Base-by-base conservation (phyloP, 2,888 invertebrate genomes). In the Andrena marginata region DNA sequence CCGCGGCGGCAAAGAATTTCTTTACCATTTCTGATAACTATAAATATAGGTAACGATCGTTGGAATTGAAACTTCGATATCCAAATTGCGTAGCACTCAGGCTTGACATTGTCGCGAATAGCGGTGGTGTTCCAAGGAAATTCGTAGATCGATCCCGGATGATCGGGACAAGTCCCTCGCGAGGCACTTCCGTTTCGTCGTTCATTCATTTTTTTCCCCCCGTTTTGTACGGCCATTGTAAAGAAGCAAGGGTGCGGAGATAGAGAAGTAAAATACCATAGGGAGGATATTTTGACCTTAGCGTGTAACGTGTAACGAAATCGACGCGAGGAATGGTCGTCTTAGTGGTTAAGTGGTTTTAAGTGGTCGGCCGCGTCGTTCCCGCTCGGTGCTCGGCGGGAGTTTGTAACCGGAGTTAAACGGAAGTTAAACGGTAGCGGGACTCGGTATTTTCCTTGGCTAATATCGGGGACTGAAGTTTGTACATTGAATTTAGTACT, bases 231-330 rank as follows among this genome's bases (percentile, higher is more conserved):
- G 67, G 81, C 75, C 63, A 29, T 48, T 81, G 81, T 75, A 76
- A 81, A 64, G 72, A 77, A 73, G 64, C 64, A 23, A 33, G 56
- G 26, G 63, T 26, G 68, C n/a, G 23, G 56, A 29, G 33, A 64
- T 33, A 20, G 42, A 72, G 51, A 67, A 71, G 54, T 70, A 70
- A 81, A 71, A 70, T 73, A 72, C 76, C 76, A 73, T 73, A 81
- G 59, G 74, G 56, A 35, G 54, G 70, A 82, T 84, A 78, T 82
- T 82, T 84, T 82, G 84, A 82, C 82, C 77, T 82, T 82, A 82
- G 74, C 70, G 71, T 69, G 65, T 72, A 72, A 77, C 77, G 67
- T 67, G 59, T 83, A 81, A 83, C 77, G 59, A 83, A 81, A 71
- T 82, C 67, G 72, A 70, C 64, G 73, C 69, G 65, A 62, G 48